Evolutionary conservation across 2,797 vertebrate species (phyloP).

Genomic region (Siniperca scherzeri): DNA sequence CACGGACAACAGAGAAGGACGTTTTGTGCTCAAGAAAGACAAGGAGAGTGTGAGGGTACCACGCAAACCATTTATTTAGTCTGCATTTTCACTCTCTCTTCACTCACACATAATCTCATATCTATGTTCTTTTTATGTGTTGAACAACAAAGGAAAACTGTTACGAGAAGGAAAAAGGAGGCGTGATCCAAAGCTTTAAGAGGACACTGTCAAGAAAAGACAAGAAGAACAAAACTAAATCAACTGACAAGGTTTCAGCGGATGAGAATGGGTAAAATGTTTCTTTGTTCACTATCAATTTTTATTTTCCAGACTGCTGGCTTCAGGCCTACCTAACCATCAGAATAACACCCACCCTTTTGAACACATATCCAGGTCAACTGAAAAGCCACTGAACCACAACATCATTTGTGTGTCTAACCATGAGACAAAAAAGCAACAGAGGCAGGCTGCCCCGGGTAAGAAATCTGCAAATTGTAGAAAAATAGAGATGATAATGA

Average conservation of each 20-base stretch:
- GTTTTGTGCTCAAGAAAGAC: conserved; percentile 93
- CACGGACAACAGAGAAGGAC: conserved; percentile 90
- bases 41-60: conserved; percentile 86
- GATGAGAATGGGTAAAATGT: conserved; percentile 64
- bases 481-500: neutral
- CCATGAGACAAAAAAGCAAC: conserved; percentile 24
- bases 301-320: neutral
- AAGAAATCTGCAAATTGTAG: conserved; percentile 6
- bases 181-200: conserved; percentile 93
- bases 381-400: conserved; percentile 55
- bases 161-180: conserved; percentile 89
- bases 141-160: conserved; percentile 64
- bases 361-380: conserved; percentile 62
- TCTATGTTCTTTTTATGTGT: neutral
- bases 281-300: neutral
- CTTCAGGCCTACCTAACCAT: neutral
- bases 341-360: conserved; percentile 39
- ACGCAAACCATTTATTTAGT: neutral
- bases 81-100: neutral
- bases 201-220: conserved; percentile 94
- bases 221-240: conserved; percentile 77
- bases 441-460: conserved; percentile 43
- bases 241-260: conserved; percentile 19
- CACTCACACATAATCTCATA: neutral
- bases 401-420: conserved; percentile 33